A percentile compares a stretch with the other conserved stretches of the same genome.
Evolutionary conservation across 1,140 invertebrate genomes (phyloP).

Genomic region (Arctopsyche grandis): DNA sequence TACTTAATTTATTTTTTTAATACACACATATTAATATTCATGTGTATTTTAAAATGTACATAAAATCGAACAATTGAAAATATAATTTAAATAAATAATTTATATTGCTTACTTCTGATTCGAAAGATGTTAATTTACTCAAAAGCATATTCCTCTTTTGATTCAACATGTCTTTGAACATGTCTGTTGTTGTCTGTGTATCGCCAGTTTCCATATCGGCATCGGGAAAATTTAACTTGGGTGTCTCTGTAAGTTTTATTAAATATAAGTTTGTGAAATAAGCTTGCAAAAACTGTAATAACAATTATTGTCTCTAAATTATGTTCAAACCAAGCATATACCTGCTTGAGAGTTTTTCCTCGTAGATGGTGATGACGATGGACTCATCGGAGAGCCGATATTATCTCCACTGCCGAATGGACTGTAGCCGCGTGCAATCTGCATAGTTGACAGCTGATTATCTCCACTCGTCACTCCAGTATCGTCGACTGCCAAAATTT

Average conservation of each 20-base stretch:
- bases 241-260: conserved; percentile 58
- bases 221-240: conserved; percentile 62
- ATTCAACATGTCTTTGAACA: conserved; percentile 89
- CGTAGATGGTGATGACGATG: conserved; percentile 61
- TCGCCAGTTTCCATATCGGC: conserved; percentile 65
- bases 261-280: not conserved
- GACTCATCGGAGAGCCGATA: conserved; percentile 69
- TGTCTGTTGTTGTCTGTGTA: conserved; percentile 82
- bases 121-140: conserved; percentile 87
- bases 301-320: not conserved
- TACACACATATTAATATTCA: too few relatives aligned
- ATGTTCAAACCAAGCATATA: conserved; percentile 35
- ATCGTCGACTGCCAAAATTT: conserved; percentile 61
- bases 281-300: not conserved
- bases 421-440: conserved; percentile 69
- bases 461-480: conserved; percentile 35
- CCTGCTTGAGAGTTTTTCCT: conserved; percentile 65
- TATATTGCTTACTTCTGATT: conserved; percentile 81
- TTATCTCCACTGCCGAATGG: conserved; percentile 83
- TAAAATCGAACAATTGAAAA: not conserved
- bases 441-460: conserved; percentile 48
- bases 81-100: not conserved
- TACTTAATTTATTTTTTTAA: too few relatives aligned
- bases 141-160: conserved; percentile 87
- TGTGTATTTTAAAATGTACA: too few relatives aligned